These are phyloP conservation scores for Nothobranchius kuhntae DNA, from an alignment of 2,113 vertebrate genomes.

Conservation along the genomic window DNA sequence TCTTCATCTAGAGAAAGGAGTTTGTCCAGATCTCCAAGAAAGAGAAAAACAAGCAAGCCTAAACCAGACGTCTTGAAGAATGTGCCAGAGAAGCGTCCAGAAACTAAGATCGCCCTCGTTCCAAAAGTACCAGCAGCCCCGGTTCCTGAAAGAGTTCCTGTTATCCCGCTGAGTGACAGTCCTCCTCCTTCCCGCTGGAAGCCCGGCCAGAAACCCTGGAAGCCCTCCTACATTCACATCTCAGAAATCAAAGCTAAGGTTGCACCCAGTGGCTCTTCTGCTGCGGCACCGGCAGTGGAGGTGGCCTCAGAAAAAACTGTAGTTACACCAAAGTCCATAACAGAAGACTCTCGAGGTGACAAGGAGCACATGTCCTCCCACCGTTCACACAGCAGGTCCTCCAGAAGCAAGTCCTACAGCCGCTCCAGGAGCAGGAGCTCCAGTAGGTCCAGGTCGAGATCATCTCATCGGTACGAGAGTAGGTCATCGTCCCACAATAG, in stretches of 20 bases:
- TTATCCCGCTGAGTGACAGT: constrained; percentile 94
- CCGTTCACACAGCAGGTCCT: constrained; percentile 82
- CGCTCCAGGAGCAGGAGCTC: constrained; percentile 84
- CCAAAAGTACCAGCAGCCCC: constrained; percentile 46
- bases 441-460: constrained; percentile 83
- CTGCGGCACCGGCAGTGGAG: constrained; percentile 61
- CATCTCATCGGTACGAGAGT: constrained; percentile 74
- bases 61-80: constrained; percentile 75
- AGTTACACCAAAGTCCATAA: constrained; percentile 50
- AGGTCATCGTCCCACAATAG: constrained; percentile 81
- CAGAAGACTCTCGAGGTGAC: constrained; percentile 73
- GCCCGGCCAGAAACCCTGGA: constrained; percentile 97
- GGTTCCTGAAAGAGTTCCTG: constrained; percentile 82
- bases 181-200: constrained; percentile 98
- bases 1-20: constrained; percentile 68
- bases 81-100: constrained; percentile 71
- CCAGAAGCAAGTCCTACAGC: constrained; percentile 83
- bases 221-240: constrained; percentile 91
- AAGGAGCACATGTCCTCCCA: constrained; percentile 75
- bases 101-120: constrained; percentile 71
- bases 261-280: constrained; percentile 66
- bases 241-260: constrained; percentile 90
- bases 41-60: constrained; percentile 64
- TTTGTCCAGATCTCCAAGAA: constrained; percentile 77
- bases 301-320: constrained; percentile 67